Base-by-base conservation (phyloP, 2,888 invertebrate genomes). In the Onthophagus sagittarius region DNA sequence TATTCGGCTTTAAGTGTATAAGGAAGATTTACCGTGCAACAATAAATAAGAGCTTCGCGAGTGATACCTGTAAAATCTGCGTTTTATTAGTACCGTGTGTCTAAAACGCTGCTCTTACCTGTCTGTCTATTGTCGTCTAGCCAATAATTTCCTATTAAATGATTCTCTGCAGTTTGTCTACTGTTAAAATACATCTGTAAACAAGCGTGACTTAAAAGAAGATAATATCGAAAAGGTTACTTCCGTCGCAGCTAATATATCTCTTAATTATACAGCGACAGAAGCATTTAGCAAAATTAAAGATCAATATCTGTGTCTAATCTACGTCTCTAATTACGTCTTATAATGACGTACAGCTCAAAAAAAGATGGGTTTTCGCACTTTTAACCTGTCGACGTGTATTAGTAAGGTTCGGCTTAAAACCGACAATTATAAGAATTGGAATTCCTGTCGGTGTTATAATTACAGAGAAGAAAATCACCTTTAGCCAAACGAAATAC, bases 51-150 rank as follows among this genome's bases (percentile, higher is more conserved):
- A 67, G 23, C 32, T 67, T 31, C 67, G n/a, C 67, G 67, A 67
- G 31, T 67, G 67, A 67, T 69, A 74, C 72, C 72, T 72, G 72
- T 74, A 74, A 74, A 71, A 69, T 74, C 64, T 72, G 74, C 72
- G 72, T 53, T 74, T 74, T 74, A 74, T 72, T 74, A 72, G 39
- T 53, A 69, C 63, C 5, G 23, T 15, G 67, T 32, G 64, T 32
- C 67, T 67, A 67, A 67, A 67, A 67, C 23, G 32, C n/a, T 31
- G n/a, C 23, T n/a, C 31, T 15, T 65, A 31, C 15, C 23, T 31
- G 65, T 31, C 6, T 67, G 7, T 6, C 23, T 23, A 67, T 67
- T 67, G 67, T 67, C 67, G n/a, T 67, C 67, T 31, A 31, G 23
- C 67, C 31, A 67, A 15, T 67, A 67, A 67, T 31, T 67, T 67